Conservation (phyloP, 2,888 invertebrate genomes). For the Nephrotoma appendiculata region DNA sequence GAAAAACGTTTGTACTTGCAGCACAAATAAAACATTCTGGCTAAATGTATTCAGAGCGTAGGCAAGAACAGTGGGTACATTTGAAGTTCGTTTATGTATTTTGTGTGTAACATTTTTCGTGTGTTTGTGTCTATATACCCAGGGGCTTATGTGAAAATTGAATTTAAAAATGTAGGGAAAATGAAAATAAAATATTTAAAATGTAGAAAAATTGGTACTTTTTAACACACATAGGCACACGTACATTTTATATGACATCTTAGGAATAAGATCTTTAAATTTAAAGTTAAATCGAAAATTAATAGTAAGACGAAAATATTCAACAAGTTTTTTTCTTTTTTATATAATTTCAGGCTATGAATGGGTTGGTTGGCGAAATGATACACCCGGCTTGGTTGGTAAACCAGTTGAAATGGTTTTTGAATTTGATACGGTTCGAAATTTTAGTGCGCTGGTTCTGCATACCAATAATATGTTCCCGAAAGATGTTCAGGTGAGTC, state of each 20-base stretch:
- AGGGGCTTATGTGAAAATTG: constrained; percentile 1
- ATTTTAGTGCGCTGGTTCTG: constrained; percentile 59
- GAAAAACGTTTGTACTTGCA: neutral
- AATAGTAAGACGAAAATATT: neutral
- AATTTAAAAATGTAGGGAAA: neutral
- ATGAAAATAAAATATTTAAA: constrained; percentile 1
- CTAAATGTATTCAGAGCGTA: neutral
- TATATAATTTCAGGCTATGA: constrained; percentile 46
- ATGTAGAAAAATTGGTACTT: neutral
- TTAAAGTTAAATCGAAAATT: constrained; percentile 5
- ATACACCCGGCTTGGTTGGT: constrained; percentile 43
- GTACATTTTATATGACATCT: neutral
- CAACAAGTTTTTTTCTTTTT: neutral
- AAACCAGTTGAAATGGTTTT: constrained; percentile 59
- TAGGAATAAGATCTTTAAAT: neutral
- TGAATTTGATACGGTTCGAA: constrained; percentile 61
- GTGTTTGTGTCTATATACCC: neutral
- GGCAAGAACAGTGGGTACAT: neutral
- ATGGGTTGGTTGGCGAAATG: constrained; percentile 74
- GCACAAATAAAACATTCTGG: neutral
- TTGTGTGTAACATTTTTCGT: neutral
- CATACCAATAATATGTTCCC: constrained; percentile 64
- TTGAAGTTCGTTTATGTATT: neutral
- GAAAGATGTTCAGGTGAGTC: constrained; percentile 56
- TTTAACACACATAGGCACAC: neutral